A percentile compares a stretch with the other conserved stretches of the same genome.
Conservation (phyloP, 2,888 invertebrate species). For the Dolichomitus sp. region DNA sequence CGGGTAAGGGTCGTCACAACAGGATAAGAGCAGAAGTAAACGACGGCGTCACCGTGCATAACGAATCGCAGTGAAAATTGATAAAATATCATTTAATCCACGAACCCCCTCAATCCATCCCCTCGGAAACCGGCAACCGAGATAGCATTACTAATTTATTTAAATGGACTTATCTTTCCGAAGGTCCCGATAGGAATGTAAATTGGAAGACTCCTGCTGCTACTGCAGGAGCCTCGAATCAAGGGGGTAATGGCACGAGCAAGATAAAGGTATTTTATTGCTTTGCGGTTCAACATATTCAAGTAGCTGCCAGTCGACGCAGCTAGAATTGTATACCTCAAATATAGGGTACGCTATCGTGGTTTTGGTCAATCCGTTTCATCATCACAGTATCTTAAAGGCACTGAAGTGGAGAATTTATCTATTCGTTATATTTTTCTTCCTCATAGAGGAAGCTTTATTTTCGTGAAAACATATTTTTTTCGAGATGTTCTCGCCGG, state of each 20-base stretch:
- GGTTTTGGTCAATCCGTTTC: neutral
- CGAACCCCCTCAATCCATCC: slow-evolving; percentile 51
- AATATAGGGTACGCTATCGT: slow-evolving; percentile 8
- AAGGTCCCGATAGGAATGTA: slow-evolving; percentile 86
- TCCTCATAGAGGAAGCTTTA: too few species aligned
- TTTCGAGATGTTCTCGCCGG: too few species aligned
- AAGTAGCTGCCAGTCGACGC: slow-evolving; percentile 56
- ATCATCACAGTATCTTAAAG: neutral
- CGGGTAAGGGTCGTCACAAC: slow-evolving; percentile 2
- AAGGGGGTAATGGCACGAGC: slow-evolving; percentile 84
- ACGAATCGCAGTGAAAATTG: slow-evolving; percentile 85
- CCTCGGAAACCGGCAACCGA: slow-evolving; percentile 69
- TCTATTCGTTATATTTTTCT: too few species aligned
- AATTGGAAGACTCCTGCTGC: slow-evolving; percentile 79
- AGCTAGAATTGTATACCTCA: slow-evolving; percentile 19
- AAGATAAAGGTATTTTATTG: slow-evolving; percentile 86
- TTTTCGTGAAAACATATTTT: too few species aligned
- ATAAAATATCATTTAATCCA: slow-evolving; percentile 85
- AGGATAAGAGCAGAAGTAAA: slow-evolving; percentile 26
- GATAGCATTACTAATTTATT: slow-evolving; percentile 86
- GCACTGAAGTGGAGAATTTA: neutral
- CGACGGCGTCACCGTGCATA: slow-evolving; percentile 74
- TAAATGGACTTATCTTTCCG: slow-evolving; percentile 86
- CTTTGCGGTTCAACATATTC: slow-evolving; percentile 76
- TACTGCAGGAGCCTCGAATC: slow-evolving; percentile 75